These are phyloP conservation scores for Oligia latruncula DNA, from an alignment of 2,888 invertebrate genomes.

Conservation along the genomic window DNA sequence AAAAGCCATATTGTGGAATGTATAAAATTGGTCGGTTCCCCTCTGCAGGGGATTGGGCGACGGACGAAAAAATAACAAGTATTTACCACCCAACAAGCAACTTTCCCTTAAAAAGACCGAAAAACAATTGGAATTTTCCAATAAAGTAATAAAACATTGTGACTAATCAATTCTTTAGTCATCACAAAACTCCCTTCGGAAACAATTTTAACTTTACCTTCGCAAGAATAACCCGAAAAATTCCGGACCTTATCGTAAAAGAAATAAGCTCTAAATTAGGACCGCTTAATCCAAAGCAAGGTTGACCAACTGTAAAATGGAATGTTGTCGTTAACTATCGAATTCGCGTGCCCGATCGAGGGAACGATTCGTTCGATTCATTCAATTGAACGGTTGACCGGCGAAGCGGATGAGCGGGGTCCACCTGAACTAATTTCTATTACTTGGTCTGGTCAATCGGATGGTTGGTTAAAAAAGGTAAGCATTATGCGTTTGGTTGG, in stretches of 20 bases:
- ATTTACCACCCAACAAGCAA: conserved; percentile 67
- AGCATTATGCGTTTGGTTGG: conserved; percentile 36
- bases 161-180: conserved; percentile 80
- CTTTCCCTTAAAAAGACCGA: conserved; percentile 61
- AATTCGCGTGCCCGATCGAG: conserved; percentile 69
- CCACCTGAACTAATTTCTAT: conserved; percentile 78
- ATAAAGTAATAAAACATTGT: conserved; percentile 74
- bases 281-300: conserved; percentile 39
- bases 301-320: conserved; percentile 57
- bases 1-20: conserved; percentile 40
- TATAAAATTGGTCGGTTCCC: conserved; percentile 40
- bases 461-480: conserved; percentile 61
- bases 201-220: conserved; percentile 45
- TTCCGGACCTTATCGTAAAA: conserved; percentile 40
- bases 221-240: conserved; percentile 4
- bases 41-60: conserved; percentile 26
- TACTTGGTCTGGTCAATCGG: conserved; percentile 69
- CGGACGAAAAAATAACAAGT: conserved; percentile 41
- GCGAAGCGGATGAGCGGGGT: conserved; percentile 73
- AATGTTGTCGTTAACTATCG: conserved; percentile 69
- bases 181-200: conserved; percentile 71
- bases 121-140: conserved; percentile 71
- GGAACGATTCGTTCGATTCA: conserved; percentile 69
- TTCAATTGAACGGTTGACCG: conserved; percentile 78
- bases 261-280: conserved; percentile 59